Evolutionary conservation across 2,888 invertebrate species (phyloP).

Genomic region (Nesidiocoris tenuis): DNA sequence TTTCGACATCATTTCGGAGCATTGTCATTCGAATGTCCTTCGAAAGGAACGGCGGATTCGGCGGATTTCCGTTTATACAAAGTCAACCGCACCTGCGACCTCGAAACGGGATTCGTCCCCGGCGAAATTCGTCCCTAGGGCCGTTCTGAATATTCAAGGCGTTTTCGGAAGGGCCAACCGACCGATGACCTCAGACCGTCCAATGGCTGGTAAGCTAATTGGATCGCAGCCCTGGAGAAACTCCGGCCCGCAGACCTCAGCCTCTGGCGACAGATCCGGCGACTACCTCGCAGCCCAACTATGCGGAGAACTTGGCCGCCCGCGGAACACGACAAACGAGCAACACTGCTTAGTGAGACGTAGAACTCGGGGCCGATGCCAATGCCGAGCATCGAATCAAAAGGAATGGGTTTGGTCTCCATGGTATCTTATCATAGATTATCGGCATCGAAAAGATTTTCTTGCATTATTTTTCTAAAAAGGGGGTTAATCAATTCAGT

Average conservation of each 20-base stretch:
- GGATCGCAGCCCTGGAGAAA: background rate
- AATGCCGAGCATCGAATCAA: too few species aligned
- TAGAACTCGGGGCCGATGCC: too few species aligned
- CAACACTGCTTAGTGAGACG: too few species aligned
- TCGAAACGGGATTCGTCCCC: background rate
- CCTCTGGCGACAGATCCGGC: background rate
- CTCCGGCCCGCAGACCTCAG: background rate
- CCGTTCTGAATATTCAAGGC: background rate
- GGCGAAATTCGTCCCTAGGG: background rate
- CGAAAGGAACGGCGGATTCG: too few species aligned
- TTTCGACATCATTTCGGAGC: too few species aligned
- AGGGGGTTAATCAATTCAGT: too few species aligned
- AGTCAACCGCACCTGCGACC: background rate
- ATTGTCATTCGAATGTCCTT: too few species aligned
- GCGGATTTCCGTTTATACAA: background rate
- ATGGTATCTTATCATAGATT: too few species aligned
- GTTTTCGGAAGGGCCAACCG: background rate
- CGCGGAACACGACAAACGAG: too few species aligned
- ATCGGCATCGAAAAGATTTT: too few species aligned
- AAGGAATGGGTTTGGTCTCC: too few species aligned
- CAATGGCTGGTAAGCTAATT: background rate
- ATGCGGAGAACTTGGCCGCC: background rate
- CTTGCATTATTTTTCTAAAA: too few species aligned
- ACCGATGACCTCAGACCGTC: background rate
- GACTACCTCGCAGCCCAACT: background rate